phyloP scores from a whole-genome alignment of 2,797 vertebrate genomes.

The Rhabdomys pumilio region DNA sequence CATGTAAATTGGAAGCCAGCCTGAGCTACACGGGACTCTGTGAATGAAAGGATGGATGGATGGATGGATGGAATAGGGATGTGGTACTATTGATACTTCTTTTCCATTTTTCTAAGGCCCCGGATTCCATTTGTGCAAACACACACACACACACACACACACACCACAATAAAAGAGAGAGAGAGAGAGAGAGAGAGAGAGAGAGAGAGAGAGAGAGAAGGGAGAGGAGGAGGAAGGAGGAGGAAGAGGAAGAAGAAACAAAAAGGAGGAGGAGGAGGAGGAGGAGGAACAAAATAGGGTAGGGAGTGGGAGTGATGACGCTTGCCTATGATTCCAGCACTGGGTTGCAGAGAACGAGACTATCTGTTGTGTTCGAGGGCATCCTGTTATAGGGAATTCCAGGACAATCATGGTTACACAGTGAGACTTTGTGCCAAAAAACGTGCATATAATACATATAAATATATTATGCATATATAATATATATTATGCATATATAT shows the following conservation, averaged over 20 bases:
- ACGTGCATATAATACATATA: not conserved
- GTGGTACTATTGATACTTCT: not conserved
- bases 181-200: no score
- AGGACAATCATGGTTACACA: not conserved
- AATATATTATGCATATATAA: not conserved
- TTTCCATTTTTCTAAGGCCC: not conserved
- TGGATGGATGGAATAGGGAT: not conserved
- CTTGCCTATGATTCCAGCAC: not conserved
- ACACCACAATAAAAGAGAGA: not conserved
- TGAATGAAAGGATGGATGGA: not conserved
- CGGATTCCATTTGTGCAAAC: not conserved
- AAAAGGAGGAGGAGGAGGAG: no score
- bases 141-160: not conserved
- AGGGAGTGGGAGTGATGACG: not conserved
- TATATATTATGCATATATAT: no score
- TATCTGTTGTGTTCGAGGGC: not conserved
- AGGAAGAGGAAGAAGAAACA: no score
- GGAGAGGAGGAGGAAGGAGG: no score
- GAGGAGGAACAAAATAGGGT: no score
- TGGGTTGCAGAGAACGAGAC: not conserved
- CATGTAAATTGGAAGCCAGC: not conserved
- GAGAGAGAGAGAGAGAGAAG: not conserved
- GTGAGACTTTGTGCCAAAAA: not conserved
- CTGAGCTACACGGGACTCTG: no score
- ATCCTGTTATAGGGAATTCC: not conserved